A percentile compares a stretch with the other conserved stretches of the same genome.
Conservation (phyloP, 2,888 invertebrate genomes). For the Andrena flavipes region DNA sequence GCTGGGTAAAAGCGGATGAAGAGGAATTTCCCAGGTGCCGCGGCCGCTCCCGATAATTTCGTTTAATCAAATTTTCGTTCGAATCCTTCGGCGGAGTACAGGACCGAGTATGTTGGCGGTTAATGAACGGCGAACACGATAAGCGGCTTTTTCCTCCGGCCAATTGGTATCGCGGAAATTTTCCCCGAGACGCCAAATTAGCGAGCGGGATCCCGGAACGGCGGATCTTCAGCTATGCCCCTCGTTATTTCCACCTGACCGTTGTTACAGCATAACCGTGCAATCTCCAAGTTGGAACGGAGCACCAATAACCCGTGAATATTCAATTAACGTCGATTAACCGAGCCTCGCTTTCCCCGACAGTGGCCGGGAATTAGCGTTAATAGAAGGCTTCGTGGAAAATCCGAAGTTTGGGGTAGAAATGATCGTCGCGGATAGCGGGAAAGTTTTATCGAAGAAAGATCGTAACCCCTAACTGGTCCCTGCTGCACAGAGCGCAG, state of each 20-base stretch:
- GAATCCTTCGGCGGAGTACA: conserved; percentile 3
- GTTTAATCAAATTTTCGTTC: conserved; percentile 29
- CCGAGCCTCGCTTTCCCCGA: neutral
- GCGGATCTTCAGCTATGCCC: neutral
- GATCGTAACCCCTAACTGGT: too few relatives aligned
- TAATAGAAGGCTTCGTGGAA: neutral
- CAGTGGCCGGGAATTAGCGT: neutral
- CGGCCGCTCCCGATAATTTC: conserved; percentile 15
- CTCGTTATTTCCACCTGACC: neutral
- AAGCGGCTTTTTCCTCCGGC: neutral
- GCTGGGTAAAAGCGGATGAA: neutral
- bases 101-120: neutral
- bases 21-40: neutral
- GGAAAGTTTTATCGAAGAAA: too few relatives aligned
- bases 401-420: too few relatives aligned
- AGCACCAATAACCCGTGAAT: conserved; percentile 17
- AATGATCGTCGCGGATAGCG: too few relatives aligned
- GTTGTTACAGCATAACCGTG: neutral
- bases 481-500: too few relatives aligned
- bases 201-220: neutral
- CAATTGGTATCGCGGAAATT: neutral
- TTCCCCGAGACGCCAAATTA: conserved; percentile 2
- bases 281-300: neutral
- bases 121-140: neutral
- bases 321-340: conserved; percentile 32